Percentiles rank a stretch among this genome's conserved stretches.
phyloP scores from a whole-genome alignment of 1,140 invertebrate genomes.

The Yoshiicerus persimilis region DNA sequence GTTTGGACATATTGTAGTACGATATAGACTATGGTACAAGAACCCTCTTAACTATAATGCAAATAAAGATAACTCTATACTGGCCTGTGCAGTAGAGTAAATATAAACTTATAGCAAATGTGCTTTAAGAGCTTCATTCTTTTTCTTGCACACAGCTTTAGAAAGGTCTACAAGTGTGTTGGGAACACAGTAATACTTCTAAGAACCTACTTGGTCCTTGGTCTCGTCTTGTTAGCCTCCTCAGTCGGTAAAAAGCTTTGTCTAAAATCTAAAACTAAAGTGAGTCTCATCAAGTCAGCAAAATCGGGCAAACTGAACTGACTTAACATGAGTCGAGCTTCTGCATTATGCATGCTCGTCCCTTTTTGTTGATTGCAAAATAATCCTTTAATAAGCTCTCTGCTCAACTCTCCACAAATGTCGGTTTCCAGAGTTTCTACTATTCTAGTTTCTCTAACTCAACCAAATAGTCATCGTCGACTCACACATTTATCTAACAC shows the following conservation, averaged over 20 bases:
- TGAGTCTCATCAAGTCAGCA: constrained; percentile 6
- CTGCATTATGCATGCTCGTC: constrained; percentile 34
- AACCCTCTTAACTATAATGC: neutral
- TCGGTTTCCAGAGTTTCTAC: neutral
- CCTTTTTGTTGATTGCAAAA: constrained; percentile 36
- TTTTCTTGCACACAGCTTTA: neutral
- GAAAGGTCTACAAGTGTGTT: neutral
- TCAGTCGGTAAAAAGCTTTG: neutral
- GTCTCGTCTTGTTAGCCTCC: neutral
- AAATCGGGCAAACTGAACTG: neutral
- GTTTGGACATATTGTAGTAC: too few species aligned
- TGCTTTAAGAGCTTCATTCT: neutral
- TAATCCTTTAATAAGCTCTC: constrained; percentile 32
- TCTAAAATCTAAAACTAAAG: neutral
- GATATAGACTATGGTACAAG: neutral
- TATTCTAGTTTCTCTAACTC: neutral
- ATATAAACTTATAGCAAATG: too few species aligned
- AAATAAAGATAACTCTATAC: neutral
- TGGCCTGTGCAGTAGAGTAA: neutral
- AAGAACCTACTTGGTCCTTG: too few species aligned
- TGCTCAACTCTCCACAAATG: neutral
- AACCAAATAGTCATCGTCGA: too few species aligned
- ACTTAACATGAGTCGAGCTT: neutral
- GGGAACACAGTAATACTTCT: too few species aligned
- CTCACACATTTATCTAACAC: neutral